Percentiles rank a stretch among this genome's conserved stretches.
Conservation (phyloP, 2,797 vertebrate genomes). For the Macrochelys suwanniensis region DNA sequence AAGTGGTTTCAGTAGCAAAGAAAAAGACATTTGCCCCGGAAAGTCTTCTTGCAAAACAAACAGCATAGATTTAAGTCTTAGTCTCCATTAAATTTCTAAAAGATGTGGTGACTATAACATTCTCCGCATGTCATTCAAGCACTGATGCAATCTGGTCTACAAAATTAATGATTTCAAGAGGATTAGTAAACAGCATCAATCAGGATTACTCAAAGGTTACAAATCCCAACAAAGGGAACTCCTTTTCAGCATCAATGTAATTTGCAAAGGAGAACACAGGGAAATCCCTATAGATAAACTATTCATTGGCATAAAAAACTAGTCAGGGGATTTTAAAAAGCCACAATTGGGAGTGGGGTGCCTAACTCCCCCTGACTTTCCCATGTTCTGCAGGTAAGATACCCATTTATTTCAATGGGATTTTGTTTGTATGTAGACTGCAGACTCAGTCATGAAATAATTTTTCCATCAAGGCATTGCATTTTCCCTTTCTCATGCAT, state of each 20-base stretch:
- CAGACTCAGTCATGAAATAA: neutral
- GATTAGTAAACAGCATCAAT: neutral
- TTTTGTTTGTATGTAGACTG: neutral
- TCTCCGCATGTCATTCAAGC: neutral
- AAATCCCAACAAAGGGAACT: neutral
- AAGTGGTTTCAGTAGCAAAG: neutral
- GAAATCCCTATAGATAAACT: neutral
- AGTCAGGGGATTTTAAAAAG: neutral
- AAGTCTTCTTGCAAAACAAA: neutral
- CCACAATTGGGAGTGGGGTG: neutral
- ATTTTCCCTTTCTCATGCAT: neutral
- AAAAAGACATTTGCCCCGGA: neutral
- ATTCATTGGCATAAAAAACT: neutral
- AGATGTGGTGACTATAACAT: neutral
- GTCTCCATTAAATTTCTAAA: neutral
- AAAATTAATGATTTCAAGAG: neutral
- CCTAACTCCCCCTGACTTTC: neutral
- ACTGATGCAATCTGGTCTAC: neutral
- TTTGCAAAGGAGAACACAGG: neutral
- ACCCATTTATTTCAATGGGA: neutral
- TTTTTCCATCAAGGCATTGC: neutral
- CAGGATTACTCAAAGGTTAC: neutral
- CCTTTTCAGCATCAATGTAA: neutral
- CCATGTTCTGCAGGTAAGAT: neutral
- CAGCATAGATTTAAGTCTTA: neutral